Percentiles rank a stretch among this genome's conserved stretches.
These are phyloP conservation scores for Erethizon dorsatum DNA, from an alignment of 2,797 vertebrate species.

Conservation along the genomic window DNA sequence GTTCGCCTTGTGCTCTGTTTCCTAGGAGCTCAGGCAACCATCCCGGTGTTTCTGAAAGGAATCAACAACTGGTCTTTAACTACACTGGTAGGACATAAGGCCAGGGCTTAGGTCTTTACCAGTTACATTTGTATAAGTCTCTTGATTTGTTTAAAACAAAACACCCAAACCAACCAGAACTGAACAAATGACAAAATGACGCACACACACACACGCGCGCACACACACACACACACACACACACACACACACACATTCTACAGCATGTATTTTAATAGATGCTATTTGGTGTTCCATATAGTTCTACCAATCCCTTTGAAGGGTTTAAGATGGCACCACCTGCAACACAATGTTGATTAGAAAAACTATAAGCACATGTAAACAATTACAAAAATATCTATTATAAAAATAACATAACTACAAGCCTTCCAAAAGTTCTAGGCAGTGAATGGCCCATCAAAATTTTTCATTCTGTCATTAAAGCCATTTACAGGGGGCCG, in stretches of 20 bases:
- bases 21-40: neutral
- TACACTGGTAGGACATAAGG: neutral
- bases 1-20: neutral
- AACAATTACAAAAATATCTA: constrained; percentile 15
- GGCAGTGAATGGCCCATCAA: neutral
- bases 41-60: neutral
- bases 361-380: neutral
- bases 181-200: neutral
- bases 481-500: neutral
- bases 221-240: neutral
- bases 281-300: neutral
- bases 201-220: neutral
- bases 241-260: neutral
- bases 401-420: constrained; percentile 36
- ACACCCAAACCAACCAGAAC: neutral
- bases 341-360: neutral
- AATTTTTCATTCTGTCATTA: constrained; percentile 8
- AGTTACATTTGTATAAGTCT: constrained; percentile 29
- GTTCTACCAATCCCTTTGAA: neutral
- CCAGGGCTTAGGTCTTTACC: neutral
- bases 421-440: constrained; percentile 23
- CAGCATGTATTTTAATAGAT: neutral
- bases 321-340: neutral
- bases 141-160: neutral
- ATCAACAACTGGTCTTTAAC: neutral